Percentiles rank a stretch among this genome's conserved stretches.
These are phyloP conservation scores for Mythimna impura DNA, from an alignment of 2,888 invertebrate genomes.

Conservation along the genomic window DNA sequence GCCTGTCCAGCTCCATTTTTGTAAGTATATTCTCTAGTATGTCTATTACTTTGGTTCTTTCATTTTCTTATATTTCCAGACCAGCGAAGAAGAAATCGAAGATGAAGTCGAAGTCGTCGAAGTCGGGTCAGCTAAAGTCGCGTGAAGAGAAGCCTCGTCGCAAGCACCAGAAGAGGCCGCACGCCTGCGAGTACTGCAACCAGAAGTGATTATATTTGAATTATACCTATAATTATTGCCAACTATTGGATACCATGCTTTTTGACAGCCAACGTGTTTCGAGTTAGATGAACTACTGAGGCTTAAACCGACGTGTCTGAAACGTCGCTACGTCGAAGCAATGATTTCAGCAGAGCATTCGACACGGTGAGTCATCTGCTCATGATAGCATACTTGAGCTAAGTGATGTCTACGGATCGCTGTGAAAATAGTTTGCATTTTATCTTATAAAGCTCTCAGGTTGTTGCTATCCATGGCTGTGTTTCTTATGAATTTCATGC, in stretches of 20 bases:
- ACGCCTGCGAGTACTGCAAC: constrained; percentile 82
- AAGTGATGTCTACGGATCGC: background rate
- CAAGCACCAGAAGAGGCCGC: constrained; percentile 75
- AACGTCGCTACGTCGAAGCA: too few relatives aligned
- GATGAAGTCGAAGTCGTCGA: constrained; percentile 60
- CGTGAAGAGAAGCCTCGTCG: constrained; percentile 65
- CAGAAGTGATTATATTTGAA: constrained; percentile 69
- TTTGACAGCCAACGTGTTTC: too few relatives aligned
- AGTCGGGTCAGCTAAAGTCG: constrained; percentile 57
- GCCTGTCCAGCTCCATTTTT: too few relatives aligned
- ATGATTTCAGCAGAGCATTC: background rate
- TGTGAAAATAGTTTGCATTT: background rate
- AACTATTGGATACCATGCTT: too few relatives aligned
- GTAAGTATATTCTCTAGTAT: too few relatives aligned
- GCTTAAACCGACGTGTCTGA: too few relatives aligned
- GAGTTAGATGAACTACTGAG: too few relatives aligned
- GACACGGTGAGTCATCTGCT: background rate
- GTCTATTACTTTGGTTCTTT: too few relatives aligned
- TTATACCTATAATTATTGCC: too few relatives aligned
- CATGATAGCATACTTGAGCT: constrained; percentile 1
- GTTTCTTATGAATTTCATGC: background rate
- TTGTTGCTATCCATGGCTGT: background rate
- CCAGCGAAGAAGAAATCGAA: constrained; percentile 66
- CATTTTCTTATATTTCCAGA: constrained; percentile 10
- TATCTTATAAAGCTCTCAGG: background rate